phyloP scores from a whole-genome alignment of 2,113 vertebrate species.

The Hirundichthys speculiger region DNA sequence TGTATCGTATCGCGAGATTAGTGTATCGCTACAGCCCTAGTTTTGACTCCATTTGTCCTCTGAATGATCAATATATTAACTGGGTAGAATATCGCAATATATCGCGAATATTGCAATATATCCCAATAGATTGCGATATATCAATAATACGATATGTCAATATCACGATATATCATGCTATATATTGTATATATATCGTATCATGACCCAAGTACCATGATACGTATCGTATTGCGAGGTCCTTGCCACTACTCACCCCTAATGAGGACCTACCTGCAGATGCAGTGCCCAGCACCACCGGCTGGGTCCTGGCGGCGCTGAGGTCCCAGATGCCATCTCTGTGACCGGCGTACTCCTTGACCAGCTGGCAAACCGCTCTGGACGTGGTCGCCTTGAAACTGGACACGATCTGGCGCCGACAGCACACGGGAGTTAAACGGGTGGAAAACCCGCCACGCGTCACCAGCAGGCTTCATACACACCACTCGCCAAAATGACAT shows the following conservation, averaged over 20 bases:
- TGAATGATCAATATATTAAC: too few relatives aligned
- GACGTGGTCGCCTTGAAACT: constrained; percentile 98
- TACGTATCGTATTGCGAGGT: too few relatives aligned
- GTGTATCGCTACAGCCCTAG: too few relatives aligned
- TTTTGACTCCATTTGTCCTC: too few relatives aligned
- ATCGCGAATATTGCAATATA: too few relatives aligned
- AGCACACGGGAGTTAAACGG: constrained; percentile 1
- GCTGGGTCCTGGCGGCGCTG: constrained; percentile 88
- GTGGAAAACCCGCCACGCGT: accelerated
- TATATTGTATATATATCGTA: too few relatives aligned
- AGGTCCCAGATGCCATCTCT: constrained; percentile 98
- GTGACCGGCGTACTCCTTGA: constrained; percentile 93
- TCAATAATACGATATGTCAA: background rate
- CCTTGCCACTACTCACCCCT: too few relatives aligned
- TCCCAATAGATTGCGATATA: background rate
- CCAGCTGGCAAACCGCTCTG: constrained; percentile 93
- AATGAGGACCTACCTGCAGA: constrained; percentile 85
- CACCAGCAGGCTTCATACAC: constrained; percentile 40
- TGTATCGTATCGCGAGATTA: too few relatives aligned
- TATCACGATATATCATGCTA: background rate
- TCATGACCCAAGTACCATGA: too few relatives aligned
- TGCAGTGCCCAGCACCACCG: constrained; percentile 92
- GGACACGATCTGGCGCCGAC: constrained; percentile 89
- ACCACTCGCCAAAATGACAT: background rate
- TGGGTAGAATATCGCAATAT: too few relatives aligned